These are phyloP conservation scores for Chrysomela aeneicollis DNA, from an alignment of 2,888 invertebrate genomes.

Conservation along the genomic window DNA sequence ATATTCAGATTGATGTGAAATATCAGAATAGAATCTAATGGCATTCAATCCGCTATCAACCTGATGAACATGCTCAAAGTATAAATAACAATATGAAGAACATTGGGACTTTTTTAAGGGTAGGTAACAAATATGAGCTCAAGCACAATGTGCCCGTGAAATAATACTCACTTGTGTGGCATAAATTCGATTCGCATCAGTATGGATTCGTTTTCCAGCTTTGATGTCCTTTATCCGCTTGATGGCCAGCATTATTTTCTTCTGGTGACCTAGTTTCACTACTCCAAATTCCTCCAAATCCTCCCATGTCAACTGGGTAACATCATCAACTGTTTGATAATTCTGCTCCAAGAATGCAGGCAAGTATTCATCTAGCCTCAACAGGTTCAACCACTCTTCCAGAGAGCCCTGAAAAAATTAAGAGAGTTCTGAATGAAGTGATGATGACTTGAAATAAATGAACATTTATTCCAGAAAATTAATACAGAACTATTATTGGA, in stretches of 20 bases:
- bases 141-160: slow-evolving; percentile 15
- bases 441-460: no score
- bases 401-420: slow-evolving; percentile 75
- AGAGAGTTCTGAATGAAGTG: neutral
- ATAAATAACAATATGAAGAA: slow-evolving; percentile 29
- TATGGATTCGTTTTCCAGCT: slow-evolving; percentile 77
- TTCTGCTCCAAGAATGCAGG: slow-evolving; percentile 91
- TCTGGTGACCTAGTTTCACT: slow-evolving; percentile 95
- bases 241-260: slow-evolving; percentile 96
- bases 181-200: slow-evolving; percentile 58
- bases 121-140: slow-evolving; percentile 16
- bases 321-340: slow-evolving; percentile 92
- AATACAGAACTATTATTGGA: no score
- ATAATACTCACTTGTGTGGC: slow-evolving; percentile 55
- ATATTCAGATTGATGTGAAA: slow-evolving; percentile 31
- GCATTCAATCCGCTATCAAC: slow-evolving; percentile 6
- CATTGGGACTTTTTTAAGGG: slow-evolving; percentile 3
- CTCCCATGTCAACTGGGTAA: slow-evolving; percentile 97
- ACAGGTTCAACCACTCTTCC: slow-evolving; percentile 92
- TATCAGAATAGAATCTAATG: slow-evolving; percentile 24
- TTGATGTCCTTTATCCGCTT: slow-evolving; percentile 94
- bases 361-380: slow-evolving; percentile 92
- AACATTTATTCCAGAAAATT: no score
- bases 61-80: slow-evolving; percentile 46
- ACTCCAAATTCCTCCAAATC: slow-evolving; percentile 98